These are phyloP conservation scores for Machimus atricapillus DNA, from an alignment of 2,888 invertebrate species.

Conservation along the genomic window DNA sequence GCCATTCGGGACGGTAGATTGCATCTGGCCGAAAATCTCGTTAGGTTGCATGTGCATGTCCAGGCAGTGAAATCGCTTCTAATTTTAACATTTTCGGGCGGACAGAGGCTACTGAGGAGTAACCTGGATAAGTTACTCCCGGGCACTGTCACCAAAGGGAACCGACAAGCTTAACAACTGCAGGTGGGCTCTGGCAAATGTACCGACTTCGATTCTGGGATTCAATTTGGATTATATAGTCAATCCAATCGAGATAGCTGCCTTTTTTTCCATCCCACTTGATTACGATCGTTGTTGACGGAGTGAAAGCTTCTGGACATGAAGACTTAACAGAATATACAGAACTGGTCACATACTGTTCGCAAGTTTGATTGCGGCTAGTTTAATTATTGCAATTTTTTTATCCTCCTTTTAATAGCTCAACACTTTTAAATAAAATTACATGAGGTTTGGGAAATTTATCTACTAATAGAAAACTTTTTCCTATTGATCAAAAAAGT, in stretches of 20 bases:
- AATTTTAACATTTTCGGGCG: background rate
- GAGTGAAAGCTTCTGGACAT: background rate
- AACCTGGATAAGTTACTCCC: background rate
- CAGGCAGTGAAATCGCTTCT: background rate
- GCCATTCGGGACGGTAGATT: background rate
- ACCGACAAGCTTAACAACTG: background rate
- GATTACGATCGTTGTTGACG: background rate
- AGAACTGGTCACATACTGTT: background rate
- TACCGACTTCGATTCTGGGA: background rate
- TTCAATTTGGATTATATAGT: slow-evolving; percentile 22
- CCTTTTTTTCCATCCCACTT: background rate
- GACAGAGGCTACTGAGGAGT: background rate
- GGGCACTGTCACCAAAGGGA: background rate
- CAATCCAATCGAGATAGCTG: background rate
- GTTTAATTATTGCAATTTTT: background rate
- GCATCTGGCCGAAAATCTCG: slow-evolving; percentile 16
- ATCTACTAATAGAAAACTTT: no score
- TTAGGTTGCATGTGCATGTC: background rate
- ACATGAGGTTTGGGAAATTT: no score
- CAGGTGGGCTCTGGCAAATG: background rate
- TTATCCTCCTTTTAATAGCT: background rate
- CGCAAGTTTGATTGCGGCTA: background rate
- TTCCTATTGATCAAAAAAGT: no score
- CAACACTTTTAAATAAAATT: no score
- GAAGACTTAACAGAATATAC: background rate